Evolutionary conservation across 2,797 vertebrate species (phyloP).

Genomic region (Poecile montanus): DNA sequence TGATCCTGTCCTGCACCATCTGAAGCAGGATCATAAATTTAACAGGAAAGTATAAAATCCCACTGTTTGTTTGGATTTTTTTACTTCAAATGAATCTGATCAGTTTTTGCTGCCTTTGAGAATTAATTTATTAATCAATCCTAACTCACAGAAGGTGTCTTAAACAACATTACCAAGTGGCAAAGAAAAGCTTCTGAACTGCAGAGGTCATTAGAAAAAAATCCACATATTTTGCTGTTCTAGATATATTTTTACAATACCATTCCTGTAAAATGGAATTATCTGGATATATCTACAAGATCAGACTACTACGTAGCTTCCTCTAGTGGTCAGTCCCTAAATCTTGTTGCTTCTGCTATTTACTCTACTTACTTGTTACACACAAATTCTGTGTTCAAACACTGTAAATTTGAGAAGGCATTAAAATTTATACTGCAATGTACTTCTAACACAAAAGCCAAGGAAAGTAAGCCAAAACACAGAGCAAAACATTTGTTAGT

Average conservation of each 20-base stretch:
- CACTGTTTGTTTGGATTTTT: neutral
- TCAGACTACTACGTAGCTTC: conserved; percentile 11
- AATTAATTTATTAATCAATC: neutral
- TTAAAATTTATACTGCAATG: neutral
- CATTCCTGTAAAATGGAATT: neutral
- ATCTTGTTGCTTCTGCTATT: conserved; percentile 8
- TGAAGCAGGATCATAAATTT: neutral
- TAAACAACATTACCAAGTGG: neutral
- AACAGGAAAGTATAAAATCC: neutral
- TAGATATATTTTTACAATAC: neutral
- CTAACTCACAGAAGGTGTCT: neutral
- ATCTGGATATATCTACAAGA: neutral
- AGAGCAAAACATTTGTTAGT: neutral
- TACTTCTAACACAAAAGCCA: neutral
- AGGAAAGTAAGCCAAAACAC: neutral
- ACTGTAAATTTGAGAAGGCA: neutral
- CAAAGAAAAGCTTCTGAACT: neutral
- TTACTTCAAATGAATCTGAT: neutral
- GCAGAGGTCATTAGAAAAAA: neutral
- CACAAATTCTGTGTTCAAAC: neutral
- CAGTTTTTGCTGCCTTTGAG: neutral
- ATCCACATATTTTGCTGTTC: neutral
- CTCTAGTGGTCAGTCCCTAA: conserved; percentile 17
- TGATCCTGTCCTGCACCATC: neutral
- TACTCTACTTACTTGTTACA: neutral